Evolutionary conservation across 2,797 vertebrate species (phyloP), one percentile per base, ranked within the genome.

Genomic region (Capromys pilorides): DNA sequence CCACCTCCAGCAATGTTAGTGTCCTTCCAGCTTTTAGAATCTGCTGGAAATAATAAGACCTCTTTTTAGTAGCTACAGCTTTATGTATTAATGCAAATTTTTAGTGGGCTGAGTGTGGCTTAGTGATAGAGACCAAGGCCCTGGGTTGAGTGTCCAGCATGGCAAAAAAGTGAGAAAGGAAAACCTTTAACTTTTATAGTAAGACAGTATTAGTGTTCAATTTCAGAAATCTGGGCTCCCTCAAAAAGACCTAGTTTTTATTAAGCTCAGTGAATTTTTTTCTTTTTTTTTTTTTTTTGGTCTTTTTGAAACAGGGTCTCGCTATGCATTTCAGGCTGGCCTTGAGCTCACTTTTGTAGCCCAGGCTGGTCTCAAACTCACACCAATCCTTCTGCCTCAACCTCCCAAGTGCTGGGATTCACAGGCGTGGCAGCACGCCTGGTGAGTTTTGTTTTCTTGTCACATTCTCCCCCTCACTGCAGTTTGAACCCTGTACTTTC

Each of bases 1-100:
- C 85, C 51, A 90, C 62, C 21, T 85, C 86, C 5, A 33, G 0
- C 92, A 66, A 33, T 78, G 36, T 86, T 62, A 10, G n/a, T 59
- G 81, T 73, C 80, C 61, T 93, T 86, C 71, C 51, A 33, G 7
- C 92, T 94, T 95, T 54, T 62, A 92, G 33, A 94, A 64, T 87
- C 64, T n/a, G 82, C 62, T 36, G 36, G 36, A 73, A 80, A 26
- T 86, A 36, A 33, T 77, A 93, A 90, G 64, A 61, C 22, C 78
- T n/a, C 91, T 54, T 84, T 64, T 90, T 69, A 77, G 33, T 93
- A 88, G 59, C n/a, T 77, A 62, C 3, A 94, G 31, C 49, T 88
- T 94, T 93, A 67, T 69, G 57, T 89, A 61, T 94, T 66, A 86
- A 1, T 91, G 84, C 66, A 81, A 86, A 89, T 41, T 59, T 90